Base-by-base conservation (phyloP, 2,113 vertebrate genomes). In the Bambusicola thoracicus region DNA sequence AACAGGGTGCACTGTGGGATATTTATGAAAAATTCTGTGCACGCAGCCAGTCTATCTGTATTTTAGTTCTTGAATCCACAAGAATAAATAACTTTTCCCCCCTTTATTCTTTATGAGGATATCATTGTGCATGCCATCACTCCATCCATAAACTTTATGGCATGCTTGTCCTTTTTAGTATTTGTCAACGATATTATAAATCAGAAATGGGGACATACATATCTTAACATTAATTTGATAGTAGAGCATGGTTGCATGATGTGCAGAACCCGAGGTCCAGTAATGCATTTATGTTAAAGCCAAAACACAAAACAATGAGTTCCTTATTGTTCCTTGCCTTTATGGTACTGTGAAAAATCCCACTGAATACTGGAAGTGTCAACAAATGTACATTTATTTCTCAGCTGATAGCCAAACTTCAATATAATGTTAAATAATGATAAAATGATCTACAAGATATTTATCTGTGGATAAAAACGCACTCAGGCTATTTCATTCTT, bases 11-110 rank as follows among this genome's bases (percentile, higher is more conserved):
- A 61, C 96, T 85, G 94, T 97, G 97, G 98, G 98, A 95, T 88
- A 96, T 94, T 97, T 94, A 96, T 96, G 96, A 96, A 91, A 91
- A 92, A 97, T 97, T 96, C 97, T 90, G 93, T 91, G 91, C 97
- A 95, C 92, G 67, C 94, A 96, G 93, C 67, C 95, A 91, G 92
- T 62, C 96, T 93, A 72, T 96, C 97, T 96, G 96, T 80, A 78
- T 95, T 91, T 95, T 76, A 84, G 95, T 93, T 96, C 95, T 83
- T 36, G 90, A 94, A 93, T 94, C 92, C 82, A 66, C 32, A 66
- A 90, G 95, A 93, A 97, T 89, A 92, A 95, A 96, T 94, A 96
- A 90, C 91, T 85, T 87, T 73, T 24, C 83, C 82, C 62, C 66
- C 66, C 76, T 84, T 90, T 95, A 48, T 95, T 95, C 96, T 94